Evolutionary conservation across 2,113 vertebrate species (phyloP).

Genomic region (Rhinoptilus africanus): DNA sequence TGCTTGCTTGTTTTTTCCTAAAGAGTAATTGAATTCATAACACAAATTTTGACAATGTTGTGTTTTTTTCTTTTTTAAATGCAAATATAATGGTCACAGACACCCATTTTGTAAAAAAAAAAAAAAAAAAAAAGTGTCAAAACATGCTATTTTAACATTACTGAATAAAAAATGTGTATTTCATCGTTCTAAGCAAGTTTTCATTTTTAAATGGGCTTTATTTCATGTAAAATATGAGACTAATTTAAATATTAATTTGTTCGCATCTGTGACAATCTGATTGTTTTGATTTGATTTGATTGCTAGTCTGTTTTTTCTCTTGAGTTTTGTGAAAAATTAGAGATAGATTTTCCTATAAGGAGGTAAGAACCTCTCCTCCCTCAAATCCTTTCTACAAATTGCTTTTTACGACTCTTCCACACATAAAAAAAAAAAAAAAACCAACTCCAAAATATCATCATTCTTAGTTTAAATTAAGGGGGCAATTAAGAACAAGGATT

Average conservation of each 20-base stretch:
- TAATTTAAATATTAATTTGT: background rate
- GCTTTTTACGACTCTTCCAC: background rate
- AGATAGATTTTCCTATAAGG: background rate
- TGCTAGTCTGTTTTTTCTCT: background rate
- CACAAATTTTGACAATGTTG: fast-evolving
- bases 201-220: background rate
- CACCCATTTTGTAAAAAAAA: background rate
- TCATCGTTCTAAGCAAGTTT: background rate
- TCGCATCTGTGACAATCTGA: background rate
- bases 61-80: background rate
- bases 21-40: background rate
- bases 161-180: background rate
- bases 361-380: fast-evolving
- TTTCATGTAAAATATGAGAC: background rate
- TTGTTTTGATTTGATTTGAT: background rate
- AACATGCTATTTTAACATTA: fast-evolving
- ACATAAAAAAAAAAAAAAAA: background rate
- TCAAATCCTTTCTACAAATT: background rate
- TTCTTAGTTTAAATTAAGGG: background rate
- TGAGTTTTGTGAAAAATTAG: background rate
- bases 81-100: background rate
- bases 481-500: background rate
- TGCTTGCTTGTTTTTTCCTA: background rate
- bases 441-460: background rate
- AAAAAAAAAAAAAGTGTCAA: background rate